phyloP scores from a whole-genome alignment of 2,888 invertebrate genomes.

The Hirtodrosophila histrioides region DNA sequence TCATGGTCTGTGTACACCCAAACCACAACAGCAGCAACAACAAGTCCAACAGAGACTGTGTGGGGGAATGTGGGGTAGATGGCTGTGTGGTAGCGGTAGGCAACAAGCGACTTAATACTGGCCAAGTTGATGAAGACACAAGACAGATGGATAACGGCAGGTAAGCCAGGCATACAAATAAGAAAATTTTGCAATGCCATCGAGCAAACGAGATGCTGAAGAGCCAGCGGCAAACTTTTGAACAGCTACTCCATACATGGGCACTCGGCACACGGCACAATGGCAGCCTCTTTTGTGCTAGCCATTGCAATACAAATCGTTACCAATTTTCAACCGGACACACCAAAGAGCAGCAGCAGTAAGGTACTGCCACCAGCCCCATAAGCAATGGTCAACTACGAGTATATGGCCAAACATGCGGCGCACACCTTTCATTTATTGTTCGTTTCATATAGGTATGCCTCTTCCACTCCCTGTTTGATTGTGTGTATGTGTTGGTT shows the following conservation, averaged over 20 bases:
- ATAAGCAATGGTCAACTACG: constrained; percentile 77
- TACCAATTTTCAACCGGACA: constrained; percentile 78
- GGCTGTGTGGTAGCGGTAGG: constrained; percentile 18
- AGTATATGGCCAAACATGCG: constrained; percentile 67
- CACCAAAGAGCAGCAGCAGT: constrained; percentile 34
- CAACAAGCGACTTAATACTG: constrained; percentile 76
- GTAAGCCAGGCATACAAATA: constrained; percentile 76
- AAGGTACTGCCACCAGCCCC: constrained; percentile 34
- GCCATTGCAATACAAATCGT: constrained; percentile 73
- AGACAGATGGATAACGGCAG: constrained; percentile 79
- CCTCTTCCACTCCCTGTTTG: neutral
- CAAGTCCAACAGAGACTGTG: constrained; percentile 24
- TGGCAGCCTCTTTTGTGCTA: constrained; percentile 64
- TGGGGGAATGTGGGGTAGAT: neutral
- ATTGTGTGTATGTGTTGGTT: constrained; percentile 6
- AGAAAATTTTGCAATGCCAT: constrained; percentile 61
- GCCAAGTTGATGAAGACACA: constrained; percentile 77
- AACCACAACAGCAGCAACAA: constrained; percentile 39
- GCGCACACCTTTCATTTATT: constrained; percentile 79
- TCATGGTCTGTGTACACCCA: constrained; percentile 13
- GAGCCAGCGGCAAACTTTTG: constrained; percentile 59
- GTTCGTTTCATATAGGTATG: constrained; percentile 38
- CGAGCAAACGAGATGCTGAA: constrained; percentile 17
- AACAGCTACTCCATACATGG: constrained; percentile 41
- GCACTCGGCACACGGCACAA: constrained; percentile 41